Percentiles rank a stretch among this genome's conserved stretches.
These are phyloP conservation scores for Calcarius lapponicus DNA, from an alignment of 2,797 vertebrate genomes.

Conservation along the genomic window DNA sequence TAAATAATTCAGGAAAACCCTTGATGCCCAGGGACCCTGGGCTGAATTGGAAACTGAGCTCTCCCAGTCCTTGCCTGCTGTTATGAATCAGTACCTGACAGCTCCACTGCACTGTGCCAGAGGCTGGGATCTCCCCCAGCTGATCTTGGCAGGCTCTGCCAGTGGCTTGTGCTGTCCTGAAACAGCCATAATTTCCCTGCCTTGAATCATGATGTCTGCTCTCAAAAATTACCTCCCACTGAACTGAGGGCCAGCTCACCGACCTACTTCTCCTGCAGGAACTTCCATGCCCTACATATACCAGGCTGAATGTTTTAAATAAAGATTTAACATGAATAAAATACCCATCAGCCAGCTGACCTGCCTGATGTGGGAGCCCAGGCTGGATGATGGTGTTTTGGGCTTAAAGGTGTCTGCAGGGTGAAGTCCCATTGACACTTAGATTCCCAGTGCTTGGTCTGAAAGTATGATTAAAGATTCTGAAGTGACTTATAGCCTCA, in stretches of 20 bases:
- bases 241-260: background rate
- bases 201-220: background rate
- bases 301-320: background rate
- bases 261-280: background rate
- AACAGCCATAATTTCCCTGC: background rate
- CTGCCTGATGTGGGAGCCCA: background rate
- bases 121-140: background rate
- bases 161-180: background rate
- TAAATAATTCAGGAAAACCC: constrained; percentile 33
- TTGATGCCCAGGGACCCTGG: background rate
- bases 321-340: background rate
- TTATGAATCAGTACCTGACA: background rate
- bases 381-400: background rate
- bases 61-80: background rate
- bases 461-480: background rate
- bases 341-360: background rate
- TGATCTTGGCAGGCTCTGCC: background rate
- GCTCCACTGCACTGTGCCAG: background rate
- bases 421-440: background rate
- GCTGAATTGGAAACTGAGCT: background rate
- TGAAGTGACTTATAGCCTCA: background rate
- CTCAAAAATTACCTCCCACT: background rate
- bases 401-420: background rate
- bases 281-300: background rate
- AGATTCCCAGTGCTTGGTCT: background rate